Percentiles rank a stretch among this genome's conserved stretches.
phyloP scores from a whole-genome alignment of 2,113 vertebrate genomes.

The Lota lota region DNA sequence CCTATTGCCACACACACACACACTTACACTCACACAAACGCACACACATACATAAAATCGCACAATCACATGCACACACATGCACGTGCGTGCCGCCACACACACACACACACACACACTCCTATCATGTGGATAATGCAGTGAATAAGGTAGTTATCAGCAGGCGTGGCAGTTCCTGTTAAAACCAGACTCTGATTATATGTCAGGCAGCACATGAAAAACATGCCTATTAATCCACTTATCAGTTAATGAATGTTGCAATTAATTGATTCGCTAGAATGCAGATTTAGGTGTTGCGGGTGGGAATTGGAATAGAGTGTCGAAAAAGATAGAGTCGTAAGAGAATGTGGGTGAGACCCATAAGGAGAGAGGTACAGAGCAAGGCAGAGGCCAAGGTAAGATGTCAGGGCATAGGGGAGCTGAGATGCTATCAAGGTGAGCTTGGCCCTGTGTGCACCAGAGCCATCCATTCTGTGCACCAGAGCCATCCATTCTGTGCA shows the following conservation, averaged over 20 bases:
- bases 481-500: not conserved
- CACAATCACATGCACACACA: not conserved
- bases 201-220: slow-evolving; percentile 56
- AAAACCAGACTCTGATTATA: slow-evolving; percentile 49
- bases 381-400: not conserved
- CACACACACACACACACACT: not conserved
- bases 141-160: slow-evolving; percentile 38
- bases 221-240: slow-evolving; percentile 62
- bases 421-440: slow-evolving; percentile 16
- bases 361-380: not conserved
- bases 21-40: not conserved
- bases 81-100: not conserved
- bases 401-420: slow-evolving; percentile 4
- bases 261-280: slow-evolving; percentile 65
- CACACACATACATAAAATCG: not conserved
- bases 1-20: slow-evolving; percentile 1
- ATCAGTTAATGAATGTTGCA: slow-evolving; percentile 70
- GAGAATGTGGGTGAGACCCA: not conserved
- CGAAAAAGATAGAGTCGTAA: not conserved
- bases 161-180: slow-evolving; percentile 26
- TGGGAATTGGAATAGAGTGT: slow-evolving; percentile 25
- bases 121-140: slow-evolving; percentile 11
- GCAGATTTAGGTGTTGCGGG: slow-evolving; percentile 43
- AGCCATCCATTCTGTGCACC: not conserved
- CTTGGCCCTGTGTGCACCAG: not conserved